Evolutionary conservation across 1,140 invertebrate species (phyloP).

Genomic region (Lysiphlebus fabarum): DNA sequence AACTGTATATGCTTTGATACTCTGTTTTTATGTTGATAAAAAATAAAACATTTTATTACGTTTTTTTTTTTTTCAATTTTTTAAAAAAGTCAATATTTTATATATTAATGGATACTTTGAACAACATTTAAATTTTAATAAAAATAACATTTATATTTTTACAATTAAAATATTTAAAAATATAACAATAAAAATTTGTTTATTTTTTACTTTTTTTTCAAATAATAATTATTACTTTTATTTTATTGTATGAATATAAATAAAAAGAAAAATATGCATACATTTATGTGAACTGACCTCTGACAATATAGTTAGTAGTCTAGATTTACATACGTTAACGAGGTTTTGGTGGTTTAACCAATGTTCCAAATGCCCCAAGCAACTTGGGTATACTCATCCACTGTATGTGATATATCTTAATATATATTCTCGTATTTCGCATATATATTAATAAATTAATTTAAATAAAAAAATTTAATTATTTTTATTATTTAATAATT

Average conservation of each 20-base stretch:
- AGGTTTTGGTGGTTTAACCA: constrained; percentile 58
- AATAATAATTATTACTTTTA: not conserved
- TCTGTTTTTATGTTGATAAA: not conserved
- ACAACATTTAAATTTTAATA: too few relatives aligned
- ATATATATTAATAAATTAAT: not conserved
- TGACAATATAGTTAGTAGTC: constrained; percentile 38
- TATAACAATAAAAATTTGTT: not conserved
- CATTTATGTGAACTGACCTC: not conserved
- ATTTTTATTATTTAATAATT: too few relatives aligned
- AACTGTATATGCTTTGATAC: not conserved
- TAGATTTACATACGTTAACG: constrained; percentile 54
- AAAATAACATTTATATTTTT: too few relatives aligned
- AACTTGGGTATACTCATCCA: constrained; percentile 30
- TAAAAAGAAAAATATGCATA: not conserved
- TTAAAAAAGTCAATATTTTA: too few relatives aligned
- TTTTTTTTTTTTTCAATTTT: not conserved
- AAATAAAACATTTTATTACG: not conserved
- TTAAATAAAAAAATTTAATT: too few relatives aligned
- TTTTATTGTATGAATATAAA: not conserved
- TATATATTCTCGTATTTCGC: not conserved
- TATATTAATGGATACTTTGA: too few relatives aligned
- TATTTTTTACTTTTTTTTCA: not conserved
- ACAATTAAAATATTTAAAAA: too few relatives aligned
- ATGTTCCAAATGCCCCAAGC: constrained; percentile 50
- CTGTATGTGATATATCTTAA: constrained; percentile 8